Evolutionary conservation across 2,797 vertebrate species (phyloP), one percentile per base, ranked within the genome.

Genomic region (Gallinago nigripennis): DNA sequence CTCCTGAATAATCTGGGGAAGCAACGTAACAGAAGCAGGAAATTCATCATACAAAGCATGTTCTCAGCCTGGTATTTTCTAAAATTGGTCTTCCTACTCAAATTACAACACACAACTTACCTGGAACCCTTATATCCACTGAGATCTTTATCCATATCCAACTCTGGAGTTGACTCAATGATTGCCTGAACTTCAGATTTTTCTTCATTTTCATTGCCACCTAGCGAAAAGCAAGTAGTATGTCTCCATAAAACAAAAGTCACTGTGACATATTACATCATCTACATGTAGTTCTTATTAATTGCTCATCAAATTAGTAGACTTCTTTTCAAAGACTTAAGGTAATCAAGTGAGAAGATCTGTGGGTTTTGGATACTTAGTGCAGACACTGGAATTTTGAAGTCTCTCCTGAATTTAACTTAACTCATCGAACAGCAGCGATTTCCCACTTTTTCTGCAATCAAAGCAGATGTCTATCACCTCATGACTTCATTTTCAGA

Each of bases 151-250:
- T 98, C 98, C 99, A 99, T 99, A 97, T 99, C 99, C 98, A 99
- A 84, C 96, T 99, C 99, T 45, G 99, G 99, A 48, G 99, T 99
- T 12, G 99, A 99, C 94, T 99, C 99, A 28, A 99, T 99, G 97
- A 99, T 99, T 9, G 98, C 99, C 96, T 99, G 99, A 45, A 99
- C 99, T 96, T 99, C 99, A n/a, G 99, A 99, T 96, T 98, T 99
- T 95, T 99, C 98, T 80, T 98, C 97, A 83, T 98, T 98, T 92
- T 99, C 98, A 64, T 95, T 97, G 95, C 95, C 98, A 92, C 98
- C 99, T 99, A 77, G 48, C 61, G 35, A 72, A 92, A 87, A 91
- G 39, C 51, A 83, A 92, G 45, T 4, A 16, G 35, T 18, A 39
- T 5, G 18, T 33, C 12, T 48, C 53, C 75, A 82, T 82, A 35